A percentile compares a stretch with the other conserved stretches of the same genome.
Conservation (phyloP, 2,113 vertebrate species). For the Cavia porcellus region DNA sequence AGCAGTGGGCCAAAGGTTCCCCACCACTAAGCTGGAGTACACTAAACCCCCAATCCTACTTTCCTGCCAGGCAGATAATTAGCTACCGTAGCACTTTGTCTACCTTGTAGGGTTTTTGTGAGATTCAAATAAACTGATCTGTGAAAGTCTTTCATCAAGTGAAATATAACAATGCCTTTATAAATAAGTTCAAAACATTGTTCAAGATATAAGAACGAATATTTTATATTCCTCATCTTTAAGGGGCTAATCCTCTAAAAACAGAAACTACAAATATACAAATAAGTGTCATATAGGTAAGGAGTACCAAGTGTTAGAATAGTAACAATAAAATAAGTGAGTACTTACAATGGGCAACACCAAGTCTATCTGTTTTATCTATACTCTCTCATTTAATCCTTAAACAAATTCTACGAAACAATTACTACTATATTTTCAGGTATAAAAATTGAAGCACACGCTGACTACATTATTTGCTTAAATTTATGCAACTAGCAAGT, state of each 20-base stretch:
- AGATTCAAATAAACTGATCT: slow-evolving; percentile 46
- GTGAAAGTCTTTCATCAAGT: slow-evolving; percentile 41
- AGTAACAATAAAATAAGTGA: slow-evolving; percentile 17
- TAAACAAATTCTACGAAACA: neutral
- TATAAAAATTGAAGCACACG: slow-evolving; percentile 8
- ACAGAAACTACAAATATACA: neutral
- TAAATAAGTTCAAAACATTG: slow-evolving; percentile 11
- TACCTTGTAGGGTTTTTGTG: neutral
- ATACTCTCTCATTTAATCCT: slow-evolving; percentile 39
- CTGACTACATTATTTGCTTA: neutral
- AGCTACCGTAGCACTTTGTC: neutral
- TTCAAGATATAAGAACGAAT: neutral
- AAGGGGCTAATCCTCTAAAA: slow-evolving; percentile 23
- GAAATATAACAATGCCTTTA: neutral
- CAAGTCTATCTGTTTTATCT: neutral
- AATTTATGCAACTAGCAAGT: neutral
- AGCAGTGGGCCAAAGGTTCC: neutral
- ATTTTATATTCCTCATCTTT: slow-evolving; percentile 26
- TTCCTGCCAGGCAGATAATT: neutral
- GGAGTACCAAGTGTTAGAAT: neutral
- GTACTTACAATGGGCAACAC: neutral
- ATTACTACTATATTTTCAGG: neutral
- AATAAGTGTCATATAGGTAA: neutral
- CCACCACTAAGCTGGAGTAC: neutral
- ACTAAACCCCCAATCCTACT: neutral